Evolutionary conservation across 2,797 vertebrate species (phyloP), one percentile per base, ranked within the genome.

Genomic region (Hybognathus amarus): DNA sequence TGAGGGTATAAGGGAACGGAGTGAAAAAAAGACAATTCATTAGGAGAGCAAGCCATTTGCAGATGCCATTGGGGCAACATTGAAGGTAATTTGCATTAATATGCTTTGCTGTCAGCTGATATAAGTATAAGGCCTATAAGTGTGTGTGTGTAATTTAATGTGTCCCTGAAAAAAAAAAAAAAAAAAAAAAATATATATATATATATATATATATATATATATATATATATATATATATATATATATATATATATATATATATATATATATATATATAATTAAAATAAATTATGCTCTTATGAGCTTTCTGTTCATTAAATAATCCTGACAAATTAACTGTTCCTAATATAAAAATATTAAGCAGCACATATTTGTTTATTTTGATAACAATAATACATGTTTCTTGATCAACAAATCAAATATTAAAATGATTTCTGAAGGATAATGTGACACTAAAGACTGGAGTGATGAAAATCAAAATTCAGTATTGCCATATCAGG

Each of bases 1-100:
- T 80, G 64, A 83, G 77, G 54, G 45, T 69, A 76, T 66, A 79
- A 85, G 59, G 59, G 50, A 40, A 77, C 33, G 76, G 36, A 83
- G 27, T 40, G 64, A 13, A 75, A 75, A 82, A 74, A 77, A 74
- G 12, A 52, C 54, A 67, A 80, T 81, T 78, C 75, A 73, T 85
- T 79, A 83, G 17, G 45, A 70, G 52, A 61, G 40, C 22, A 42
- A 80, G 74, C 83, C 80, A 77, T 76, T 77, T 66, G 61, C 56
- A 54, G 64, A 83, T 66, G 54, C 54, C 50, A 69, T 17, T 77
- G 79, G 36, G 67, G 13, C 68, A 77, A 52, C 36, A 66, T 52
- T 56, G 71, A 38, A 61, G 64, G 40, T 59, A 33, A 52, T 67
- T 69, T 69, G 68, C 74, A 50, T 80, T 56, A 67, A 63, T 75